Conservation (phyloP, 2,888 invertebrate species). For the Hirudinaria manillensis region DNA sequence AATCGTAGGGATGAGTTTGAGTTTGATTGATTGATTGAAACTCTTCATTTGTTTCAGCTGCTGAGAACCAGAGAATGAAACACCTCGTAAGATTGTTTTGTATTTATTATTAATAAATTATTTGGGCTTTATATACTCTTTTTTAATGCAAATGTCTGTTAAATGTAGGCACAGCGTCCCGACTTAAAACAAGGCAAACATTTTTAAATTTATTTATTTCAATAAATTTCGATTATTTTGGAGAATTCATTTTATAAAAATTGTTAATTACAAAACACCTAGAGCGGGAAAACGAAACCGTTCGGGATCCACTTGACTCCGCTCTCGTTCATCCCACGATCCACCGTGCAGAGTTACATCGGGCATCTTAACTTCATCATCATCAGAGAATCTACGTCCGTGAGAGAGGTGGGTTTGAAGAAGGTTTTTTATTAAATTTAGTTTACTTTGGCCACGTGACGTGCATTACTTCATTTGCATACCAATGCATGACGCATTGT, state of each 20-base stretch:
- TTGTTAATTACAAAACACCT: background rate
- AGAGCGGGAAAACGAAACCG: slow-evolving; percentile 24
- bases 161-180: no score
- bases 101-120: no score
- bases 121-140: background rate
- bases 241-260: no score
- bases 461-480: background rate
- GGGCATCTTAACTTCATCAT: slow-evolving; percentile 80
- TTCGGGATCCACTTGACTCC: slow-evolving; percentile 67
- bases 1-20: background rate
- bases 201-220: no score
- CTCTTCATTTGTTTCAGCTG: background rate
- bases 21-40: background rate
- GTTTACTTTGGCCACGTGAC: background rate
- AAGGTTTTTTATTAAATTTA: background rate
- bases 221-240: no score
- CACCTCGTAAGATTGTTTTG: slow-evolving; percentile 14
- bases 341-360: slow-evolving; percentile 71
- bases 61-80: slow-evolving; percentile 20
- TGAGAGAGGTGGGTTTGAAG: slow-evolving; percentile 64
- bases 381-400: slow-evolving; percentile 85
- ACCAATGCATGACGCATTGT: background rate
- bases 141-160: background rate
- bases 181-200: background rate
- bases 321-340: slow-evolving; percentile 71